A percentile compares a stretch with the other conserved stretches of the same genome.
phyloP scores from a whole-genome alignment of 2,113 vertebrate species.

The Mesoclemmys tuberculata region DNA sequence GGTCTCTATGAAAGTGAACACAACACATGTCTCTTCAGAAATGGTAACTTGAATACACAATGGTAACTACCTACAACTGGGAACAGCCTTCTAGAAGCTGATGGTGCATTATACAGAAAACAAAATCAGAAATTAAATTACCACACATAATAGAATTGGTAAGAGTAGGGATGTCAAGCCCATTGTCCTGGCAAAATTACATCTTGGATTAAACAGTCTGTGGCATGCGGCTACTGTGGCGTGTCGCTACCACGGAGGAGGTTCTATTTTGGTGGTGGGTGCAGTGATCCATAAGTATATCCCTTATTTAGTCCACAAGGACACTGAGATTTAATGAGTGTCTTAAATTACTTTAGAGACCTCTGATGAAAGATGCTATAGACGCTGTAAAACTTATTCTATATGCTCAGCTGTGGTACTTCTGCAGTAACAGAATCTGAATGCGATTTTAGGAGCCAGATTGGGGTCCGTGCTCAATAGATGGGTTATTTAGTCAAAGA shows the following conservation, averaged over 20 bases:
- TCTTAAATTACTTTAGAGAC: neutral
- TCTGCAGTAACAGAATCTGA: neutral
- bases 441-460: neutral
- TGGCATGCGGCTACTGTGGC: too few relatives aligned
- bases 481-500: neutral
- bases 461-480: neutral
- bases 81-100: neutral
- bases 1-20: neutral
- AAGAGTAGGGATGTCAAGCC: neutral
- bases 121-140: neutral
- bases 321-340: accelerated
- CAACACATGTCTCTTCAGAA: neutral
- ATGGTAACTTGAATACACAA: neutral
- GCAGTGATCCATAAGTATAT: neutral
- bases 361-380: neutral
- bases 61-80: neutral
- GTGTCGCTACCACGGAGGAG: neutral
- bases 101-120: neutral
- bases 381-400: neutral
- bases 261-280: neutral
- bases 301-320: accelerated
- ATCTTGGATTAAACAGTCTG: neutral
- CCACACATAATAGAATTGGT: neutral
- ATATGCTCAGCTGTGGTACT: neutral
- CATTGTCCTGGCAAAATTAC: neutral